Base-by-base conservation (phyloP, 2,888 invertebrate species). In the Cosmorhoe ocellata region DNA sequence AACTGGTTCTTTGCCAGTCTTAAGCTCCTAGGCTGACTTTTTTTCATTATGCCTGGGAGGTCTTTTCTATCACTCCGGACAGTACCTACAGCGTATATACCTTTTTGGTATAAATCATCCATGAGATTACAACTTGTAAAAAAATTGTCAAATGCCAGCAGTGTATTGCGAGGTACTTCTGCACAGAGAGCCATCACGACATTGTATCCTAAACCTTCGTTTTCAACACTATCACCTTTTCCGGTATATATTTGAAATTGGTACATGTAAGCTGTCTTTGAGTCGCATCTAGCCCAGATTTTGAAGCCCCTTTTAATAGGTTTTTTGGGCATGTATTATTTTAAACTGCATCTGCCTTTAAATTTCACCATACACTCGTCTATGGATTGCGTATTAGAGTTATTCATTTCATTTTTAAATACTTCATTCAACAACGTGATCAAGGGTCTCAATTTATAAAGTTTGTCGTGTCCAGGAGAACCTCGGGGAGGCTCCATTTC, bases 331-430 rank as follows among this genome's bases (percentile, higher is more conserved):
- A 61, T 66, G 32, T 70, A 70, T 44, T 67, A 63, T 14, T 66
- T 67, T 39, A 66, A 34, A 1, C 46, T 30, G 24, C 54, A 41
- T 1, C 61, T 45, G 3, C 18, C 69, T 48, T 67, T 70, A 54
- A 69, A 70, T 37, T 67, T 68, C 5, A 69, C 59, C 67, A 68
- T 70, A 11, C 66, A 55, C 27, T 67, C 66, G 10, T 67, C 65
- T 0, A 67, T 56, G 2, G 63, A 64, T 37, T 66, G 63, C 7
- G 38, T 31, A 24, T 26, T 34, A 7, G 64, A 63, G 37, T 64
- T 59, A 18, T 33, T 24, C 14, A 52, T 40, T 54, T 63, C 26
- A n/a, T 22, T 38, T 24, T 62, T 57, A 53, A 39, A 64, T 27
- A 59, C 51, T 12, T 66, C 45, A 30, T 66, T 66, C 18, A 67